Evolutionary conservation across 2,113 vertebrate species (phyloP), one percentile per base, ranked within the genome.

Genomic region (Delphinus delphis): DNA sequence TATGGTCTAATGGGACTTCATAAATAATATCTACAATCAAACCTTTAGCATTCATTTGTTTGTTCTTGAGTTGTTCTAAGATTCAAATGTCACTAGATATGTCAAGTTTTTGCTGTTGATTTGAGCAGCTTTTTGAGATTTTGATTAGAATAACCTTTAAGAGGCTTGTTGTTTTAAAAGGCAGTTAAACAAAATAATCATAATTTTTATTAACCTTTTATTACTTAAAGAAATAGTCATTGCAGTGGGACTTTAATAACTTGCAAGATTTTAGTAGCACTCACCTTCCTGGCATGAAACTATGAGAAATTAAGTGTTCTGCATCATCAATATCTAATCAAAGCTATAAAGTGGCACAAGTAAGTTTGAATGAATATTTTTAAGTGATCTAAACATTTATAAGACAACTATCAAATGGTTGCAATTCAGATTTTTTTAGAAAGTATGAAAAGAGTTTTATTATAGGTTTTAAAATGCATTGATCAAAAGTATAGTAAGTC

Each of bases 71-170:
- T 92, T 83, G 82, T 88, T 97, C 73, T 88, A 67, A 74, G 50
- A 90, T 94, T 41, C 95, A 97, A 94, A 96, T 97, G 90, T 63
- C 96, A 96, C 81, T 60, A 93, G 88, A 63, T 95, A 96, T 89
- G 87, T 80, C 86, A 96, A 82, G 90, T 89, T 98, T 98, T 96
- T 82, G 92, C 81, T 81, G 87, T 55, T 93, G 92, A 81, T 97
- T 98, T 95, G 81, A 95, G 63, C 9, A 36, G 53, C 53, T 97
- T 98, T 97, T 96, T 98, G 90, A 95, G 65, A 96, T 98, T 97
- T 98, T 98, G 96, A 98, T 95, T 92, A 96, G 91, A 89, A 97
- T 98, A 98, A 97, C 88, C 96, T 98, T 98, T 98, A 97, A 95
- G 85, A 92, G 36, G 76, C 55, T 95, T 86, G 96, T 98, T 97